Evolutionary conservation across 2,797 vertebrate genomes (phyloP).

Genomic region (Psittacula derbiana): DNA sequence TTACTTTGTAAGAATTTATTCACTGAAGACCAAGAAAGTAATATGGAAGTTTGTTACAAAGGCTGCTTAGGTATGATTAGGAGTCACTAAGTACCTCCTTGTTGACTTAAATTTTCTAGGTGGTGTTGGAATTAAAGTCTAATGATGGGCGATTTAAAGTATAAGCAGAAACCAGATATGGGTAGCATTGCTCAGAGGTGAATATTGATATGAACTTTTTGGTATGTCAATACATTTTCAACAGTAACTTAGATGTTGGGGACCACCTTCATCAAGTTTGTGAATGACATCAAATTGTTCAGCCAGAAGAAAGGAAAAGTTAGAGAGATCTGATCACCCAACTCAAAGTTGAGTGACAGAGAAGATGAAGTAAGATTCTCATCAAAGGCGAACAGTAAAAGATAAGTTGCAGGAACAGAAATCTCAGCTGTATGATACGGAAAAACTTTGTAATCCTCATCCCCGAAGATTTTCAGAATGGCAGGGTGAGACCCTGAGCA

Average conservation of each 20-base stretch:
- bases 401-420: not conserved
- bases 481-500: not conserved
- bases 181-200: not conserved
- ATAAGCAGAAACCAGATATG: not conserved
- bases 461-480: not conserved
- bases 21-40: not conserved
- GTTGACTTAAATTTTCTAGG: not conserved
- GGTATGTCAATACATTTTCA: too few species aligned
- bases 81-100: not conserved
- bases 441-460: not conserved
- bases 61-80: too few species aligned
- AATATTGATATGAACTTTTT: too few species aligned
- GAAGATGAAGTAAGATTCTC: not conserved
- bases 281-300: not conserved
- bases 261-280: not conserved
- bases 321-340: not conserved
- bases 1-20: not conserved
- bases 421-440: not conserved
- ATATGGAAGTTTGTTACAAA: not conserved
- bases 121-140: not conserved
- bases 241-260: not conserved
- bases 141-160: not conserved
- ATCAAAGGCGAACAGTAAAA: not conserved
- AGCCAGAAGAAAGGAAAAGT: not conserved
- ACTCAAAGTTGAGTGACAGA: not conserved